phyloP scores from a whole-genome alignment of 2,113 vertebrate genomes.

The Upupa epops region DNA sequence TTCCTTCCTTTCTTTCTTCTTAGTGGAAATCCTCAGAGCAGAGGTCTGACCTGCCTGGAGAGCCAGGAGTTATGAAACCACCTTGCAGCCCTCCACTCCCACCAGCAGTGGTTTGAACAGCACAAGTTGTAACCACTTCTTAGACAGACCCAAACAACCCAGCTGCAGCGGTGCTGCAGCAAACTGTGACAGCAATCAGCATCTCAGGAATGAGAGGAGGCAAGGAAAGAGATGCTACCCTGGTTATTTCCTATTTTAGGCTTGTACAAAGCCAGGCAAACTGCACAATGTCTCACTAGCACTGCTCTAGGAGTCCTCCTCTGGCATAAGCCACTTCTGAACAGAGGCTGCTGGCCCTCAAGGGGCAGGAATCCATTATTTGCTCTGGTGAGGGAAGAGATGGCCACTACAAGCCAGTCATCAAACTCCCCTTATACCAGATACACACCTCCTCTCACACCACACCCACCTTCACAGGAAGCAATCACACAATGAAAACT shows the following conservation, averaged over 20 bases:
- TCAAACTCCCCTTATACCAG: slow-evolving; percentile 31
- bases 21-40: neutral
- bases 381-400: slow-evolving; percentile 19
- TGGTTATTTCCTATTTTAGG: neutral
- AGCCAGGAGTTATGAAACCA: neutral
- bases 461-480: slow-evolving; percentile 62
- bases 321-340: neutral
- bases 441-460: slow-evolving; percentile 42
- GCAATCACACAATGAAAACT: slow-evolving; percentile 69
- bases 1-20: slow-evolving; percentile 22
- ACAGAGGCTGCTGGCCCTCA: neutral
- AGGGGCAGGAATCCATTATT: neutral
- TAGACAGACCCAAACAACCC: neutral
- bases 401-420: neutral
- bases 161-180: neutral
- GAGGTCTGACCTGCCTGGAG: neutral
- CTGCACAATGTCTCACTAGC: neutral
- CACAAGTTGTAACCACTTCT: neutral
- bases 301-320: neutral
- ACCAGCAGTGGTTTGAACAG: neutral
- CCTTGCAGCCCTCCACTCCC: neutral
- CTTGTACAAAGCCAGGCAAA: neutral
- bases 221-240: neutral
- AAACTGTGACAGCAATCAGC: neutral
- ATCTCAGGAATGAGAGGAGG: neutral